Conservation (phyloP, 2,888 invertebrate species). For the Tetramorium bicarinatum region DNA sequence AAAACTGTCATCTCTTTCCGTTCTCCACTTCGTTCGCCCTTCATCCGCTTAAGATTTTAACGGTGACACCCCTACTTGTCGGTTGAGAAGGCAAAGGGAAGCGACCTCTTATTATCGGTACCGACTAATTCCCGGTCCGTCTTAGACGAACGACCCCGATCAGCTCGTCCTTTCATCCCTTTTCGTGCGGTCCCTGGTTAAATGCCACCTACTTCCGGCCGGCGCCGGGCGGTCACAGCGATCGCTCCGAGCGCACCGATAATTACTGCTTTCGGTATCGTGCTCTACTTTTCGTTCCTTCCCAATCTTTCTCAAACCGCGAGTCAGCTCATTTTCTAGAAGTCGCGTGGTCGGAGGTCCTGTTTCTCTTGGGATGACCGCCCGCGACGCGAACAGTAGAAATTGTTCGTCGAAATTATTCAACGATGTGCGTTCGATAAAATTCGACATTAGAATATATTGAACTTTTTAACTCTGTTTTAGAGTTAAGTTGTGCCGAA, state of each 20-base stretch:
- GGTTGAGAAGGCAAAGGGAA: conserved; percentile 42
- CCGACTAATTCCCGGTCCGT: conserved; percentile 75
- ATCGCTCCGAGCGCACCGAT: conserved; percentile 71
- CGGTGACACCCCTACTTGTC: conserved; percentile 55
- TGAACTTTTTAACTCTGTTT: not conserved
- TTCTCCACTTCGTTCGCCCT: not conserved
- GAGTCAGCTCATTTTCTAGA: conserved; percentile 24
- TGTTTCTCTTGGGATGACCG: conserved; percentile 62
- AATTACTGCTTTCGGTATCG: conserved; percentile 77
- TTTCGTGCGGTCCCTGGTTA: conserved; percentile 62
- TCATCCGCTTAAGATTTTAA: conserved; percentile 38
- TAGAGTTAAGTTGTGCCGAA: not conserved
- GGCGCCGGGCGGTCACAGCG: conserved; percentile 48
- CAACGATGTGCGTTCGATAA: not conserved
- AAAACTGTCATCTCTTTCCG: not conserved
- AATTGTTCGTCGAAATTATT: conserved; percentile 16
- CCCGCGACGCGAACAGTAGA: conserved; percentile 53
- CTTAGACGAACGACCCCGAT: conserved; percentile 61
- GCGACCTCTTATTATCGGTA: conserved; percentile 66
- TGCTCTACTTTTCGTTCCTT: conserved; percentile 41
- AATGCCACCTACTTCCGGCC: conserved; percentile 77
- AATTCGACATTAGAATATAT: not conserved
- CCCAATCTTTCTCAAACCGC: conserved; percentile 49
- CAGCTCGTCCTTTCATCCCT: conserved; percentile 71
- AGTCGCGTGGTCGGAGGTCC: conserved; percentile 12